phyloP scores from a whole-genome alignment of 2,797 vertebrate genomes.

The Neosilurus mollespiculum region DNA sequence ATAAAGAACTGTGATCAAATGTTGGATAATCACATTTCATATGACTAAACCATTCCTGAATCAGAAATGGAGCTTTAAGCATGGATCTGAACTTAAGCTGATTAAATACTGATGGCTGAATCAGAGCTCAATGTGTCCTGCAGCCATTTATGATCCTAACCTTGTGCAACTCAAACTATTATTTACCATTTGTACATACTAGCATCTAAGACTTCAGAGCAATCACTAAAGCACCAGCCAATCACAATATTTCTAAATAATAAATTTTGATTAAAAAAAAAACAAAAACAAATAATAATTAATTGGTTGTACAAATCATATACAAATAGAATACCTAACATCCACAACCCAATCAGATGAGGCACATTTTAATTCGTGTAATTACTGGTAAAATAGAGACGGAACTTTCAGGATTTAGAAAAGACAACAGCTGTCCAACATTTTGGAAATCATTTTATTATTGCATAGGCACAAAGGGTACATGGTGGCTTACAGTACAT shows the following conservation, averaged over 20 bases:
- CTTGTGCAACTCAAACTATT: background rate
- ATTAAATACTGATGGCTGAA: slow-evolving; percentile 46
- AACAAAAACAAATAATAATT: no score
- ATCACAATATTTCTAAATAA: background rate
- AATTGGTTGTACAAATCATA: no score
- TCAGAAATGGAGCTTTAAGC: slow-evolving; percentile 14
- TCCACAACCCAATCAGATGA: no score
- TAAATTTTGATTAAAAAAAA: background rate
- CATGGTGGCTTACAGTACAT: no score
- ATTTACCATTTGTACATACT: background rate
- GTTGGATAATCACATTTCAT: slow-evolving; percentile 25
- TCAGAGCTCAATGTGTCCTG: slow-evolving; percentile 31
- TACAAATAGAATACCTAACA: no score
- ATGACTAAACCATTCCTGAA: slow-evolving; percentile 14
- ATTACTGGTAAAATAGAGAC: no score
- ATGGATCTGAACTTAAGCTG: slow-evolving; percentile 36
- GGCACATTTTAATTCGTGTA: no score
- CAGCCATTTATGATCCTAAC: slow-evolving; percentile 32
- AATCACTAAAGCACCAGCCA: background rate
- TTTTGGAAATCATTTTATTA: no score
- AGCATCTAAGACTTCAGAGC: background rate
- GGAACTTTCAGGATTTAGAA: no score
- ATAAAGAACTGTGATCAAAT: slow-evolving; percentile 40
- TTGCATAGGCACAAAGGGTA: no score
- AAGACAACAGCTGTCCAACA: no score